A percentile compares a stretch with the other conserved stretches of the same genome.
Evolutionary conservation across 2,113 vertebrate genomes (phyloP).

Genomic region (Scartelaos histophorus): DNA sequence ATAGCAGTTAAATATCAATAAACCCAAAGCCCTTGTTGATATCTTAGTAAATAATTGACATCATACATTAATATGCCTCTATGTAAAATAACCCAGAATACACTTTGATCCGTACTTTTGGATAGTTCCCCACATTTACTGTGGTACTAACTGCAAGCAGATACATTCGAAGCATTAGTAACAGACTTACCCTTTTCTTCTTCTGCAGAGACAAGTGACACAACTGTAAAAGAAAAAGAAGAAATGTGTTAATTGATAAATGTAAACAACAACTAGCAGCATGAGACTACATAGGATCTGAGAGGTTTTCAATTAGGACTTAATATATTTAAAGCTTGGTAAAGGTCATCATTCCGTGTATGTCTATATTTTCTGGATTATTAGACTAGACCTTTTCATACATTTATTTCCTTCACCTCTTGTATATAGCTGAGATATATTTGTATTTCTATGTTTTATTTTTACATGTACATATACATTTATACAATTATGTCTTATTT

Average conservation of each 20-base stretch:
- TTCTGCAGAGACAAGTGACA: conserved; percentile 73
- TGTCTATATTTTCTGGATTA: background rate
- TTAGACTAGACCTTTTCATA: background rate
- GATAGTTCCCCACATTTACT: background rate
- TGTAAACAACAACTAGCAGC: too few relatives aligned
- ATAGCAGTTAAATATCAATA: conserved; percentile 9
- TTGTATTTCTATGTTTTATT: too few relatives aligned
- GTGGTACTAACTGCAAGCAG: background rate
- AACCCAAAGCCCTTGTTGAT: conserved; percentile 19
- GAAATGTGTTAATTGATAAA: background rate
- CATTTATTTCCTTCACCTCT: background rate
- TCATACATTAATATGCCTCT: conserved; percentile 15
- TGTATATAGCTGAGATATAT: too few relatives aligned
- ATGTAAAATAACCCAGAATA: conserved; percentile 4
- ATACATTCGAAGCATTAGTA: background rate
- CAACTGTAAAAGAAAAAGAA: conserved; percentile 60
- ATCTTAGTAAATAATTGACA: conserved; percentile 28
- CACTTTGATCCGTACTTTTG: background rate
- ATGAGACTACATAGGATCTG: background rate
- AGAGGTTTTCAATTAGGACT: background rate
- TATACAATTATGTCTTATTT: too few relatives aligned
- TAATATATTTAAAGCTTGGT: background rate
- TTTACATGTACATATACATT: too few relatives aligned
- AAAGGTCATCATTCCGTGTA: background rate
- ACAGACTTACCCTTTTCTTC: conserved; percentile 59